Base-by-base conservation (phyloP, 2,888 invertebrate species). In the Hypena proboscidalis region DNA sequence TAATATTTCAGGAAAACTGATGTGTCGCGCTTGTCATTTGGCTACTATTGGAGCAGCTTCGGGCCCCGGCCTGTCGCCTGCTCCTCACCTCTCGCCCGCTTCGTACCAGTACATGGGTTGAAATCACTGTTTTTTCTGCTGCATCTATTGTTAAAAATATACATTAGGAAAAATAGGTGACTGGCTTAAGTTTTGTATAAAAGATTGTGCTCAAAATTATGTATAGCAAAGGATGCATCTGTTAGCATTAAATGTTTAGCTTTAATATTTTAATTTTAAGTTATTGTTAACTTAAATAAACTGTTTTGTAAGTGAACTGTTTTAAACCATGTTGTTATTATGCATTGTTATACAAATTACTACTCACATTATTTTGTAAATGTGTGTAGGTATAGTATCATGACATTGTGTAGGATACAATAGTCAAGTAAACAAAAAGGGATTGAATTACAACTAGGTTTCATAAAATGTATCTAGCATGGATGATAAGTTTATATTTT, bases 1-100 rank as follows among this genome's bases (percentile, higher is more conserved):
- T 17, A 17, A 17, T 50, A 48, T 63, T 55, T 44, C 96, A 70
- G 97, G 97, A 4, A 95, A 96, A 67, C 92, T 99, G 54, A 95
- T 99, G 91, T 99, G 99, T 79, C 95, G 98, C 42, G 94, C 95
- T 42, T 99, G 99, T 85, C 99, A 99, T 87, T 93, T 99, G 74
- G 94, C 96, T 65, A 94, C 95, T 58, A 92, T 96, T 54, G 92
- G 94, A 17, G 89, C 93, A 36, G 92, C 93, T 45, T 90, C 95
- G 34, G 94, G 94, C 26, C 92, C 94, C 20, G 94, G 94, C n/a
- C 91, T 93, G 69, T 93, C 95, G 50, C 94, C 95, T 57, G 95
- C 96, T 77, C 96, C 96, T 31, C 96, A 95, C 48, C 95, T 96
- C 47, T 94, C 96, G 8, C 91, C 91, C 27, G 97, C 96, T 50